phyloP scores from a whole-genome alignment of 1,140 invertebrate species.

The Drosophila bipectinata region DNA sequence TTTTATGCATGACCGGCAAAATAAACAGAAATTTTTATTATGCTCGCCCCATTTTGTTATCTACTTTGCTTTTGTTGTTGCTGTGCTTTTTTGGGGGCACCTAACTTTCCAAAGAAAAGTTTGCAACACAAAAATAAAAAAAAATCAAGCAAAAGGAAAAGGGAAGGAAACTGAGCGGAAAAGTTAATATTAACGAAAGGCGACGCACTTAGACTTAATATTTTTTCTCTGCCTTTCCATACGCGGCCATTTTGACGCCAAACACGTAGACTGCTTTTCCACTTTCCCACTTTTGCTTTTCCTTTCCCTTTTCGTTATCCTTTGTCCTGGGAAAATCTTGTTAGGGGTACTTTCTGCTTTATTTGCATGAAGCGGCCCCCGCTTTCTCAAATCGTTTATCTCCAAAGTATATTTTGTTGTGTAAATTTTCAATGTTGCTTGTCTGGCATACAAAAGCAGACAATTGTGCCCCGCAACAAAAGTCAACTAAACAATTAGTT shows the following conservation, averaged over 20 bases:
- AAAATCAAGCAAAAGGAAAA: constrained; percentile 61
- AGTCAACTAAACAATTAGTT: constrained; percentile 32
- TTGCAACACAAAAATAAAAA: constrained; percentile 48
- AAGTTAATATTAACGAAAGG: constrained; percentile 79
- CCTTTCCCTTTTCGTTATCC: constrained; percentile 38
- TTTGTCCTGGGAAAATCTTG: constrained; percentile 71
- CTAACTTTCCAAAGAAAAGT: constrained; percentile 57
- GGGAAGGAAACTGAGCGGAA: constrained; percentile 72
- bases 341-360: constrained; percentile 58
- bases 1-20: constrained; percentile 79
- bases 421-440: constrained; percentile 60
- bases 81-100: constrained; percentile 30
- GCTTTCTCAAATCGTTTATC: constrained; percentile 46
- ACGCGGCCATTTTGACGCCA: constrained; percentile 72
- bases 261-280: constrained; percentile 65
- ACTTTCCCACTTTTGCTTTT: constrained; percentile 30
- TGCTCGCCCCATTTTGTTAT: constrained; percentile 46
- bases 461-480: constrained; percentile 29
- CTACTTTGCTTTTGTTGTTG: constrained; percentile 27
- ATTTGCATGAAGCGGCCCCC: constrained; percentile 39
- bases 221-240: constrained; percentile 30
- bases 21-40: constrained; percentile 66
- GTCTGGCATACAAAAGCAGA: constrained; percentile 67
- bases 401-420: constrained; percentile 68
- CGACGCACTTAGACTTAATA: constrained; percentile 77